Evolutionary conservation across 64 coral and sea anemone species (phyloP).

Genomic region (Hydrozoanthus tunicans): DNA sequence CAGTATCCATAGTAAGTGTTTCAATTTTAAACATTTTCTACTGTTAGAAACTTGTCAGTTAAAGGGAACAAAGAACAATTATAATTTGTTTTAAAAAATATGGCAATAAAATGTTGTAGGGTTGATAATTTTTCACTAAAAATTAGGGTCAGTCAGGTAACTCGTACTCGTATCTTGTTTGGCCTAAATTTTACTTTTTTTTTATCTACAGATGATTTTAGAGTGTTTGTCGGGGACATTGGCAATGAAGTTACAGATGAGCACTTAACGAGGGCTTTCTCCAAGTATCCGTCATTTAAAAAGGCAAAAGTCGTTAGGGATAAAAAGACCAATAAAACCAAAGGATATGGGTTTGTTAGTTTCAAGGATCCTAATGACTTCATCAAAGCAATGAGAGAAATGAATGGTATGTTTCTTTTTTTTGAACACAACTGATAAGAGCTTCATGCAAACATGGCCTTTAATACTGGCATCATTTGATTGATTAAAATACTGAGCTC

Average conservation of each 20-base stretch:
- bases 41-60: too few relatives aligned
- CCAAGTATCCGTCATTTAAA: slow-evolving; percentile 95
- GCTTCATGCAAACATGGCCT: neutral
- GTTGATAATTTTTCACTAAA: too few relatives aligned
- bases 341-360: slow-evolving; percentile 98
- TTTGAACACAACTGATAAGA: neutral
- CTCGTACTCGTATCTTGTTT: too few relatives aligned
- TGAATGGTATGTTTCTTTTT: slow-evolving; percentile 84
- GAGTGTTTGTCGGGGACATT: slow-evolving; percentile 97
- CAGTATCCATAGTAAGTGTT: too few relatives aligned
- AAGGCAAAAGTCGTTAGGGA: slow-evolving; percentile 98
- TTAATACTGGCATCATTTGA: too few relatives aligned
- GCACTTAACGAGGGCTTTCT: slow-evolving; percentile 82
- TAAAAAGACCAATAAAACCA: slow-evolving; percentile 94
- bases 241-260: slow-evolving; percentile 99
- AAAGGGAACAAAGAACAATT: too few relatives aligned
- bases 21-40: too few relatives aligned
- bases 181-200: neutral
- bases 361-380: slow-evolving; percentile 99
- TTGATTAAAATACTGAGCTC: too few relatives aligned
- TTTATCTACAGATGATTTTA: slow-evolving; percentile 85
- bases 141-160: too few relatives aligned
- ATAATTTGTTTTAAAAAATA: too few relatives aligned
- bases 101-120: too few relatives aligned
- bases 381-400: slow-evolving; percentile 99